Percentiles rank a stretch among this genome's conserved stretches.
phyloP scores from a whole-genome alignment of 2,888 invertebrate species.

The Agrotis puta region DNA sequence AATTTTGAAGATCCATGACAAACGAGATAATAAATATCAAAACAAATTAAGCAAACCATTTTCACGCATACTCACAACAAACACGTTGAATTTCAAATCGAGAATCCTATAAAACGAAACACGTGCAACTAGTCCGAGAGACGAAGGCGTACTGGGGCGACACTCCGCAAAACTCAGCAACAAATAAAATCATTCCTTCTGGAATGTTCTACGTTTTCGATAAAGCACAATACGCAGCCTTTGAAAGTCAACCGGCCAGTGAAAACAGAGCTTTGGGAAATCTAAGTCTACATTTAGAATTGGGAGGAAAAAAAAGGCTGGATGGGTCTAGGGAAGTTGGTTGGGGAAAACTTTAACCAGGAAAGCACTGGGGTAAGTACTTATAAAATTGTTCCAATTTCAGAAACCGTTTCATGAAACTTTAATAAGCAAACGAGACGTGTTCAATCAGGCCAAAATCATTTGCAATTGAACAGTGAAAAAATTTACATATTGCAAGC shows the following conservation, averaged over 20 bases:
- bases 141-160: conserved; percentile 59
- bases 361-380: not conserved
- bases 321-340: conserved; percentile 18
- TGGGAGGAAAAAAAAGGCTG: not conserved
- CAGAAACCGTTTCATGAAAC: conserved; percentile 21
- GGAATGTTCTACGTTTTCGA: conserved; percentile 65
- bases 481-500: conserved; percentile 3
- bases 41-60: conserved; percentile 36
- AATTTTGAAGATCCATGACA: not conserved
- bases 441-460: not conserved
- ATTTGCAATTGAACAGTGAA: conserved; percentile 6
- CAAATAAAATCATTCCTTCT: conserved; percentile 61
- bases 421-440: not conserved
- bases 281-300: not conserved
- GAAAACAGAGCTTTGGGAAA: conserved; percentile 46
- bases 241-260: conserved; percentile 58
- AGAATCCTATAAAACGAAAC: conserved; percentile 23
- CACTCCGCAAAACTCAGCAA: conserved; percentile 28
- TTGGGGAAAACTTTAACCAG: conserved; percentile 16
- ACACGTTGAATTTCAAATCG: conserved; percentile 41
- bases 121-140: conserved; percentile 54
- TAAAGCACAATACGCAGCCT: conserved; percentile 72
- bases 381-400: conserved; percentile 12
- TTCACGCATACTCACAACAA: conserved; percentile 52
- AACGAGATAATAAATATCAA: not conserved